Evolutionary conservation across 2,888 invertebrate genomes (phyloP), one percentile per base, ranked within the genome.

Genomic region (Apodemia duryi): DNA sequence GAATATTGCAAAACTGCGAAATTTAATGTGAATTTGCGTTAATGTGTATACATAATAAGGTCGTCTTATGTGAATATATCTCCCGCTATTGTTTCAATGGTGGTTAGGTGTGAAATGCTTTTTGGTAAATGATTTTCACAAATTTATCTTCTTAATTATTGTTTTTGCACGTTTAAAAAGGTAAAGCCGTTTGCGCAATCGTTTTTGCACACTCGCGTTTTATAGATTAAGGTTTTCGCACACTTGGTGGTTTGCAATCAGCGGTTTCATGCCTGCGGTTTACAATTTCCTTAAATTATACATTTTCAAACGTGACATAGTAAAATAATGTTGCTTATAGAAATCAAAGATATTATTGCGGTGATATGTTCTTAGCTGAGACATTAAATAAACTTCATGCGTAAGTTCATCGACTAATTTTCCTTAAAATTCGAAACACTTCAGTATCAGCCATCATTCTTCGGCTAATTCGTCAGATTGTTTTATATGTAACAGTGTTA

Each of bases 91-190:
- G 57, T 57, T 29, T 49, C 11, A 32, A 32, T 32, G 3, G 10
- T 51, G 4, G 4, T 29, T 57, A 32, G 54, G 57, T 57, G 57
- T 57, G 54, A 57, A 57, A 57, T 32, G 57, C 11, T 6, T 57
- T 57, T 57, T 29, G 54, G 28, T 43, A 43, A 43, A 21, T 29
- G 29, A 11, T 57, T 57, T 57, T 57, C 32, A 29, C 57, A 32
- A 32, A 57, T 57, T 32, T 57, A 57, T 57, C 57, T 32, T 57
- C 2, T 32, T 57, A 57, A 57, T 57, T 57, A 57, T 57, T 32
- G 11, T 57, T 29, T 54, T 49, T 49, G n/a, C 6, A 32, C 32
- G 13, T 29, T 13, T 29, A 32, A 29, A 32, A 32, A 6, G 13
- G 10, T 10, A 11, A 29, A 54, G 13, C 2, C 13, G 29, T 57